Conservation (phyloP, 2,113 vertebrate genomes). For the Alectura lathami region DNA sequence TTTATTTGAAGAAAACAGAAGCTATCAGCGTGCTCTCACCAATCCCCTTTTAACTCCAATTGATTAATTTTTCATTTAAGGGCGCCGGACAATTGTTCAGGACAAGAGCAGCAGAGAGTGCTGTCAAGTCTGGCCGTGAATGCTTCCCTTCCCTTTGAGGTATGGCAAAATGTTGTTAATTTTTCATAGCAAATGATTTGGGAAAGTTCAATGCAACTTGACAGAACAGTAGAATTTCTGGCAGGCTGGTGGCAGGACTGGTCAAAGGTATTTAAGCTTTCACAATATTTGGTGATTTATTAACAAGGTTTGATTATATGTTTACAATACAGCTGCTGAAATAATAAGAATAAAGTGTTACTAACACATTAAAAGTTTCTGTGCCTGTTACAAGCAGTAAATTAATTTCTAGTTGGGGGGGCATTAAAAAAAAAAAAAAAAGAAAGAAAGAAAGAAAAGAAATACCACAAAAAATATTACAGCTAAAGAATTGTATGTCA, state of each 20-base stretch:
- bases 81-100: neutral
- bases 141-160: neutral
- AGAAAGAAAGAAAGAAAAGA: no score
- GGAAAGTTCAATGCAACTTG: neutral
- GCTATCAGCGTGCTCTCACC: neutral
- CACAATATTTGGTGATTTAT: conserved; percentile 56
- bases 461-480: neutral
- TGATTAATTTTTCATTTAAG: neutral
- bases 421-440: neutral
- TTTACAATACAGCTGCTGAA: neutral
- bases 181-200: neutral
- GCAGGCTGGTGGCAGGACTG: neutral
- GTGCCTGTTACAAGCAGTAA: neutral
- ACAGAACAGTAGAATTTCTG: conserved; percentile 11
- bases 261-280: conserved; percentile 58
- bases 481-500: neutral
- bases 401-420: neutral
- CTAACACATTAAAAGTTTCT: neutral
- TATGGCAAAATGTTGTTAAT: neutral
- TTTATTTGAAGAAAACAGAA: conserved; percentile 8
- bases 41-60: neutral
- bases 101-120: neutral
- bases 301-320: conserved; percentile 5
- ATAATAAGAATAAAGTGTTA: neutral
- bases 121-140: neutral